Evolutionary conservation across 2,888 invertebrate species (phyloP).

Genomic region (Epsilonema sp.): DNA sequence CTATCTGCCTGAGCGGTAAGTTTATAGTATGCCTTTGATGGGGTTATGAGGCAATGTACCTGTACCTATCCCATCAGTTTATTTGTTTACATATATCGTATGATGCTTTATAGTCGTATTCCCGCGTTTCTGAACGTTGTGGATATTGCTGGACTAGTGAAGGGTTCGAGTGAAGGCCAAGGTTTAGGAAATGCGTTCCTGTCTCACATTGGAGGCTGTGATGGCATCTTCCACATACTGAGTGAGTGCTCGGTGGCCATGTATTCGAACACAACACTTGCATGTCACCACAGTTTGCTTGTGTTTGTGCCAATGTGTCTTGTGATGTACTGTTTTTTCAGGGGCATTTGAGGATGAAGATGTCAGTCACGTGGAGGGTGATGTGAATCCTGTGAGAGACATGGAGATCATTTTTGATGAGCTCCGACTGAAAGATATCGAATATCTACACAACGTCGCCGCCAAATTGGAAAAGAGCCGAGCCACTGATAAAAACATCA

Average conservation of each 20-base stretch:
- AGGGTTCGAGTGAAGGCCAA: conserved; percentile 86
- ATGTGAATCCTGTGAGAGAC: conserved; percentile 83
- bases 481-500: conserved; percentile 76
- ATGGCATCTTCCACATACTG: conserved; percentile 86
- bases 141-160: conserved; percentile 88
- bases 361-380: conserved; percentile 57
- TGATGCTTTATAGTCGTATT: conserved; percentile 43
- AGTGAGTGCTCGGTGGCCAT: conserved; percentile 52
- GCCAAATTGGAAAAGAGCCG: conserved; percentile 71
- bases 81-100: conserved; percentile 2
- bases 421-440: conserved; percentile 65
- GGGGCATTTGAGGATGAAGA: conserved; percentile 39
- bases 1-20: conserved; percentile 78
- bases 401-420: conserved; percentile 85
- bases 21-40: conserved; percentile 11
- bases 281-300: background rate
- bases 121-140: conserved; percentile 87
- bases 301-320: background rate
- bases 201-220: conserved; percentile 88
- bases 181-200: conserved; percentile 90
- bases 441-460: conserved; percentile 51
- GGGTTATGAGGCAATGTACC: too few relatives aligned
- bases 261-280: background rate
- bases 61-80: conserved; percentile 3
- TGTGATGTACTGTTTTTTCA: conserved; percentile 6